Evolutionary conservation across 2,797 vertebrate genomes (phyloP).

Genomic region (Ibycter americanus): DNA sequence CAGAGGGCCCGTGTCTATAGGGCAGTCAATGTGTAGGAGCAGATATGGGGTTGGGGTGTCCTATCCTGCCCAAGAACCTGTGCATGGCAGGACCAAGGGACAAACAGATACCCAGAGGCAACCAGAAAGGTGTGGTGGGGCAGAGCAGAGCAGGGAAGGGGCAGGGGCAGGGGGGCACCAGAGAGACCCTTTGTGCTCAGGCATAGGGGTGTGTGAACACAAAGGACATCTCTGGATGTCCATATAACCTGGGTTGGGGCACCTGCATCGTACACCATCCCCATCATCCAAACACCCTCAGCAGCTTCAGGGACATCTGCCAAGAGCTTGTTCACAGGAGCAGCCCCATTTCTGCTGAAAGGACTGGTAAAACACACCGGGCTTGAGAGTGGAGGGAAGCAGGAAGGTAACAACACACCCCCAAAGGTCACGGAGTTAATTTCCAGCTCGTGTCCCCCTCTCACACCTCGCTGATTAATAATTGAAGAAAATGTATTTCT

Average conservation of each 20-base stretch:
- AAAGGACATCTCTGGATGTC: not conserved
- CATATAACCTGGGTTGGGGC: not conserved
- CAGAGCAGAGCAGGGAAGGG: not conserved
- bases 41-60: not conserved
- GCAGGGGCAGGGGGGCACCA: not conserved
- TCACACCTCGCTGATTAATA: constrained; percentile 72
- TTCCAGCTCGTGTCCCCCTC: constrained; percentile 52
- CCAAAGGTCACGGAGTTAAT: constrained; percentile 56
- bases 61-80: not conserved
- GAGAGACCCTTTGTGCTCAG: not conserved
- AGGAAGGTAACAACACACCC: not conserved
- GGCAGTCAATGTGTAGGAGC: not conserved
- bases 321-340: rapidly evolving
- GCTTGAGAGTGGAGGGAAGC: not conserved
- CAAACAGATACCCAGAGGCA: no score
- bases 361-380: not conserved
- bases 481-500: constrained; percentile 72
- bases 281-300: not conserved
- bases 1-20: rapidly evolving
- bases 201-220: rapidly evolving
- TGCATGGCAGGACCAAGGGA: not conserved
- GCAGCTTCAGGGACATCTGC: not conserved
- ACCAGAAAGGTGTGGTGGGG: not conserved
- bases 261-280: rapidly evolving
- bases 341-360: not conserved